phyloP scores from a whole-genome alignment of 2,797 vertebrate species.

The Nannoperca obscura region DNA sequence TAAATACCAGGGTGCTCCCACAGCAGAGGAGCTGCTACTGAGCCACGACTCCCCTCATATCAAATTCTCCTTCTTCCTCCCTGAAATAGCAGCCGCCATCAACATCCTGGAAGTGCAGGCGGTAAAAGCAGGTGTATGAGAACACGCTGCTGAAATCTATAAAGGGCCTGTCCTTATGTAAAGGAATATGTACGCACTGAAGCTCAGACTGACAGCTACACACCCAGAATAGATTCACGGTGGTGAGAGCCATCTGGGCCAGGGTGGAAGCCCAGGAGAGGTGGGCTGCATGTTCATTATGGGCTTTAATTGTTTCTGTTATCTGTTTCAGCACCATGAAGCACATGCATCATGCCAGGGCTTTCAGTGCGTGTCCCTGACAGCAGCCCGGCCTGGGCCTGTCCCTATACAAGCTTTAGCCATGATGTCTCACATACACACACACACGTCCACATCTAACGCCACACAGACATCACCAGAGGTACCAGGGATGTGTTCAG shows the following conservation, averaged over 20 bases:
- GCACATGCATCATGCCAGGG: slow-evolving; percentile 6
- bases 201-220: slow-evolving; percentile 42
- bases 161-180: slow-evolving; percentile 43
- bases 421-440: too few relatives aligned
- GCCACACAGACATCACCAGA: slow-evolving; percentile 21
- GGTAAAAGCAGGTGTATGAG: slow-evolving; percentile 72
- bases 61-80: slow-evolving; percentile 60
- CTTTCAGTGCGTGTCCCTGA: slow-evolving; percentile 24
- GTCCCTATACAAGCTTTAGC: too few relatives aligned
- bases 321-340: slow-evolving; percentile 28
- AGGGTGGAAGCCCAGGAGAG: slow-evolving; percentile 6
- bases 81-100: slow-evolving; percentile 67
- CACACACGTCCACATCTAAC: neutral
- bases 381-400: slow-evolving; percentile 11
- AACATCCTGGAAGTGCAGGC: slow-evolving; percentile 56
- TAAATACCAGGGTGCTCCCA: slow-evolving; percentile 46
- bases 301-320: slow-evolving; percentile 29
- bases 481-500: slow-evolving; percentile 39
- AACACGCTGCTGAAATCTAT: slow-evolving; percentile 48
- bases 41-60: slow-evolving; percentile 35
- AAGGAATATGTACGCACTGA: slow-evolving; percentile 46
- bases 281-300: slow-evolving; percentile 5
- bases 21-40: slow-evolving; percentile 20
- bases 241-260: slow-evolving; percentile 28
- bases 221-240: slow-evolving; percentile 63